These are phyloP conservation scores for Dicrostonyx torquatus DNA, from an alignment of 2,797 vertebrate species.

Conservation along the genomic window DNA sequence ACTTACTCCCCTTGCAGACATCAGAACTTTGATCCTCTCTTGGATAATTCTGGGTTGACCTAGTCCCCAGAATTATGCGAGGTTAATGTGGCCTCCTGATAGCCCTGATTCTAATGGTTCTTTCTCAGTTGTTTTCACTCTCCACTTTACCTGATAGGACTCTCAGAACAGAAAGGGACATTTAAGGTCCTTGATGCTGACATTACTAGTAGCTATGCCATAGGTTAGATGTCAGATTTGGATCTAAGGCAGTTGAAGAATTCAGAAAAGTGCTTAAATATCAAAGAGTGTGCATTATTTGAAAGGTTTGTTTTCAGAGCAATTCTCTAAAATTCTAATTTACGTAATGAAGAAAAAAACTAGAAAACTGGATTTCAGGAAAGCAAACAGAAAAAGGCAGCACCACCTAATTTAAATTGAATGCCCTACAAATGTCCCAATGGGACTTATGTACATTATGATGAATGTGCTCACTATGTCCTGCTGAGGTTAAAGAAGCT, in stretches of 20 bases:
- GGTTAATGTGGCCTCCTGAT: not conserved
- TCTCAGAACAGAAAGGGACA: not conserved
- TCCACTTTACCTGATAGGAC: not conserved
- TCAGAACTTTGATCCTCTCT: not conserved
- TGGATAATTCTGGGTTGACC: not conserved
- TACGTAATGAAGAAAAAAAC: not conserved
- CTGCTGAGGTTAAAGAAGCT: not conserved
- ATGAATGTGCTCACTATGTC: too few species aligned
- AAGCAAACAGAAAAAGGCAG: not conserved
- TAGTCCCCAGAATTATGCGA: not conserved
- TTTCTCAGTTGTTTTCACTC: not conserved
- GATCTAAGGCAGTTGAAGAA: too few species aligned
- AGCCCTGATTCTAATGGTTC: not conserved
- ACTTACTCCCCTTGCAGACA: too few species aligned
- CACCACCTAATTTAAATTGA: not conserved
- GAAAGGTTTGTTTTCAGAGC: not conserved
- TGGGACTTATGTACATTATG: not conserved
- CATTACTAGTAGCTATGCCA: too few species aligned
- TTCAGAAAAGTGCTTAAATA: not conserved
- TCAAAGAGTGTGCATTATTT: not conserved
- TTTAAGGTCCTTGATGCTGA: not conserved
- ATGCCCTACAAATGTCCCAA: not conserved
- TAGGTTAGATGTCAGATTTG: not conserved
- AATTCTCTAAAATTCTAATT: not conserved
- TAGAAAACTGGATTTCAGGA: not conserved